Evolutionary conservation across 2,113 vertebrate species (phyloP).

Genomic region (Chionomys nivalis): DNA sequence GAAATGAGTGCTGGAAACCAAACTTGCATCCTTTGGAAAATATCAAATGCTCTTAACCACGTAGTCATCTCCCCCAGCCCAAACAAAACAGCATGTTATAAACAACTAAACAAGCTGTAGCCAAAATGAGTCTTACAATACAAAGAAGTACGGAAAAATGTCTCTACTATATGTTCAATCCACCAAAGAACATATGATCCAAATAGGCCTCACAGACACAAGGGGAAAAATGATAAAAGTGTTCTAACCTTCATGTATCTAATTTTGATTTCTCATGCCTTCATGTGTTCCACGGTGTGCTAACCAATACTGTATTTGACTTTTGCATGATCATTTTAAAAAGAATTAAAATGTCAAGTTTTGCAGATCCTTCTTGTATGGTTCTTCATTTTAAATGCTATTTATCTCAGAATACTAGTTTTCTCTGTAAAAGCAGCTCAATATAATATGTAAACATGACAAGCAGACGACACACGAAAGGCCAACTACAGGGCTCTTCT

Average conservation of each 20-base stretch:
- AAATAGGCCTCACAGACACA: not conserved
- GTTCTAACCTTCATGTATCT: not conserved
- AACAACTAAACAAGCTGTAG: conserved; percentile 23
- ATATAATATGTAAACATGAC: conserved; percentile 33
- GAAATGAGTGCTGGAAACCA: not conserved
- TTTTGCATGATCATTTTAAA: conserved; percentile 20
- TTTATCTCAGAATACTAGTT: not conserved
- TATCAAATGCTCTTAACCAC: not conserved
- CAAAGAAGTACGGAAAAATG: not conserved
- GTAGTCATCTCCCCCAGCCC: not conserved
- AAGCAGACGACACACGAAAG: not conserved
- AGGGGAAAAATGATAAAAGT: not conserved
- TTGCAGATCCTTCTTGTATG: conserved; percentile 33
- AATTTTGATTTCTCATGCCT: not conserved
- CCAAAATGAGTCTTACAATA: not conserved
- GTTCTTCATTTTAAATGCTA: conserved; percentile 32
- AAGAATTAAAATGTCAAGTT: conserved; percentile 47
- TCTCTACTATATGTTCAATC: not conserved
- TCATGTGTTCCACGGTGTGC: not conserved
- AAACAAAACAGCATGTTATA: not conserved
- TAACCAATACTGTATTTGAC: not conserved
- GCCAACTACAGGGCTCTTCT: not conserved
- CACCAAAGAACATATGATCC: not conserved
- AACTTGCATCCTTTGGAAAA: not conserved
- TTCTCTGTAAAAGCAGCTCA: conserved; percentile 6